These are phyloP conservation scores for Formica exsecta DNA, from an alignment of 1,140 invertebrate genomes.

Conservation along the genomic window DNA sequence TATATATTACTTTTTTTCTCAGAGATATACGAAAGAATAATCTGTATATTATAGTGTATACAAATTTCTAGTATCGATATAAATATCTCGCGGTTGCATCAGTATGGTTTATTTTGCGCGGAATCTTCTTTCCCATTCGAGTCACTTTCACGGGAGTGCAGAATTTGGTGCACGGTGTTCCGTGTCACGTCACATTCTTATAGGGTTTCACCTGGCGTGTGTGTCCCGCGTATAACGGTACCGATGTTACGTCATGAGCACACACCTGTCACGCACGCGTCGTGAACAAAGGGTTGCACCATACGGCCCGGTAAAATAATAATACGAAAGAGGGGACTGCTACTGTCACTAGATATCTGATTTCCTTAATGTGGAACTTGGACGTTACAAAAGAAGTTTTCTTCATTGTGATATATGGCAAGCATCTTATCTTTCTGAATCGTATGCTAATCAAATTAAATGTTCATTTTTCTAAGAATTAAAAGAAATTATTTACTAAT, in stretches of 20 bases:
- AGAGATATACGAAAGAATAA: background rate
- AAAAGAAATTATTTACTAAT: background rate
- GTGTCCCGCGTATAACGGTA: constrained; percentile 79
- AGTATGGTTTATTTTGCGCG: constrained; percentile 1
- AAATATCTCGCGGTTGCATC: constrained; percentile 39
- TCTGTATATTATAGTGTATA: constrained; percentile 4
- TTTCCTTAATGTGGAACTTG: constrained; percentile 78
- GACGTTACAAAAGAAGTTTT: constrained; percentile 31
- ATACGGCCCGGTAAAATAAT: constrained; percentile 61
- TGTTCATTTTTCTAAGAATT: background rate
- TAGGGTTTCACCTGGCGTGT: constrained; percentile 77
- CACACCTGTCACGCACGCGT: constrained; percentile 81
- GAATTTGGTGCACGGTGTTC: constrained; percentile 73
- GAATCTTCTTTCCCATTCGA: constrained; percentile 39
- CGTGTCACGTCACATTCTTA: constrained; percentile 73
- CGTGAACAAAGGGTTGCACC: constrained; percentile 78
- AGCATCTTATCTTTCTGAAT: background rate
- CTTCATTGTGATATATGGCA: constrained; percentile 30
- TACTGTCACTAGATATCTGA: constrained; percentile 79
- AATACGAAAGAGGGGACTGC: constrained; percentile 59
- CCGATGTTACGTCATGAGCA: constrained; percentile 78
- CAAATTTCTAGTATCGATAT: constrained; percentile 48
- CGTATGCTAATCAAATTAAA: background rate
- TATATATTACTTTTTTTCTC: background rate
- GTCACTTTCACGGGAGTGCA: constrained; percentile 80